Percentiles rank a stretch among this genome's conserved stretches.
These are phyloP conservation scores for Araneus ventricosus DNA, from an alignment of 1,140 invertebrate species.

Conservation along the genomic window DNA sequence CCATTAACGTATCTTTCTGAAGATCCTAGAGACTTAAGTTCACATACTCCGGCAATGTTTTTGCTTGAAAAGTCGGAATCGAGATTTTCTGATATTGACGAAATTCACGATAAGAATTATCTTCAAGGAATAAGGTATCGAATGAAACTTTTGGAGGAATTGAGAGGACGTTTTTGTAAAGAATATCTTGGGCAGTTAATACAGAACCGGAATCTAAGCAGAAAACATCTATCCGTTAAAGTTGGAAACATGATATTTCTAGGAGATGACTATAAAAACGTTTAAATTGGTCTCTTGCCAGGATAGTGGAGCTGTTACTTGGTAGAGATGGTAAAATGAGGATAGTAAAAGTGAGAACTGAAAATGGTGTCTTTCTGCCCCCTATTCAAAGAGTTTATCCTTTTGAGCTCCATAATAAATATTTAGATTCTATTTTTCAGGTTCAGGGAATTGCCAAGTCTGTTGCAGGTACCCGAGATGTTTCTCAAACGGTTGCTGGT, in stretches of 20 bases:
- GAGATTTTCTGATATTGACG: background rate
- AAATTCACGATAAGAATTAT: background rate
- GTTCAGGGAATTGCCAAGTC: background rate
- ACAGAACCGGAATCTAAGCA: background rate
- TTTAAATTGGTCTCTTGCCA: slow-evolving; percentile 29
- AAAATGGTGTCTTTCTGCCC: background rate
- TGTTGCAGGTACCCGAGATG: background rate
- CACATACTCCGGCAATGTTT: slow-evolving; percentile 53
- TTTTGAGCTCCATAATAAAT: background rate
- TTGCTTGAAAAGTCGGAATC: background rate
- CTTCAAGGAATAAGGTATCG: background rate
- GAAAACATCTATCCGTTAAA: background rate
- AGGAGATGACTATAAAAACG: background rate
- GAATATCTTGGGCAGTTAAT: slow-evolving; percentile 35
- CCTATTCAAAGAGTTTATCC: slow-evolving; percentile 24
- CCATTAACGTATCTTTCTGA: slow-evolving; percentile 74
- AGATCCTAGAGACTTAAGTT: slow-evolving; percentile 62
- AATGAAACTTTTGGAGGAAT: background rate
- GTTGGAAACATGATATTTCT: background rate
- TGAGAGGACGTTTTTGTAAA: background rate
- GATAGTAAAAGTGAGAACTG: background rate
- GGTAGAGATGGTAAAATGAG: background rate
- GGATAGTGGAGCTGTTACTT: background rate
- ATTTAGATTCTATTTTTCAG: background rate
- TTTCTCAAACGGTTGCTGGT: too few species aligned